These are phyloP conservation scores for Peromyscus leucopus DNA, from an alignment of 2,113 vertebrate species.

Conservation along the genomic window DNA sequence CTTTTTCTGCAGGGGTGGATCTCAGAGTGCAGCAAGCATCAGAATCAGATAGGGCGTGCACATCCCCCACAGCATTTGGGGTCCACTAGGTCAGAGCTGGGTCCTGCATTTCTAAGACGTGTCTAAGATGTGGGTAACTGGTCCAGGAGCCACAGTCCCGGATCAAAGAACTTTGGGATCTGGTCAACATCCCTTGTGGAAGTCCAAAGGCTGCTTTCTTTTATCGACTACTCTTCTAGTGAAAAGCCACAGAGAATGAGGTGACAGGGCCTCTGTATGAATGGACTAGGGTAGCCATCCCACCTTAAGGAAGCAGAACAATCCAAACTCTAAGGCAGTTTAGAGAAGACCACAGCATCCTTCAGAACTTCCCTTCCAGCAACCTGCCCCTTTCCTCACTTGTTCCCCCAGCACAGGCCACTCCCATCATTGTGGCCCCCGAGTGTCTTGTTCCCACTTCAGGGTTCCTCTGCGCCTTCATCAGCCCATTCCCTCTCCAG, in stretches of 20 bases:
- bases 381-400: background rate
- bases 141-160: background rate
- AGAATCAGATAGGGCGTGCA: background rate
- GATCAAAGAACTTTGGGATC: background rate
- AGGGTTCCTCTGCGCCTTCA: background rate
- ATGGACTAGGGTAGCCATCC: background rate
- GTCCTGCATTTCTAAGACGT: background rate
- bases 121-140: background rate
- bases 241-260: background rate
- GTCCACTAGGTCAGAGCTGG: background rate
- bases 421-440: background rate
- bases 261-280: background rate
- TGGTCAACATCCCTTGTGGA: background rate
- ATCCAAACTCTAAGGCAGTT: background rate
- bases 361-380: background rate
- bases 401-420: background rate
- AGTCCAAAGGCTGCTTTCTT: background rate
- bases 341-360: background rate
- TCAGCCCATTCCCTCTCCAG: background rate
- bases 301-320: constrained; percentile 9
- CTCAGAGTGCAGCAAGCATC: background rate
- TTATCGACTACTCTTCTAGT: background rate
- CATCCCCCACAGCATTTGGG: background rate
- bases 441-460: background rate
- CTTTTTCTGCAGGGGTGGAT: background rate